Evolutionary conservation across 2,888 invertebrate species (phyloP), one percentile per base, ranked within the genome.

Genomic region (Alloplasta piceator): DNA sequence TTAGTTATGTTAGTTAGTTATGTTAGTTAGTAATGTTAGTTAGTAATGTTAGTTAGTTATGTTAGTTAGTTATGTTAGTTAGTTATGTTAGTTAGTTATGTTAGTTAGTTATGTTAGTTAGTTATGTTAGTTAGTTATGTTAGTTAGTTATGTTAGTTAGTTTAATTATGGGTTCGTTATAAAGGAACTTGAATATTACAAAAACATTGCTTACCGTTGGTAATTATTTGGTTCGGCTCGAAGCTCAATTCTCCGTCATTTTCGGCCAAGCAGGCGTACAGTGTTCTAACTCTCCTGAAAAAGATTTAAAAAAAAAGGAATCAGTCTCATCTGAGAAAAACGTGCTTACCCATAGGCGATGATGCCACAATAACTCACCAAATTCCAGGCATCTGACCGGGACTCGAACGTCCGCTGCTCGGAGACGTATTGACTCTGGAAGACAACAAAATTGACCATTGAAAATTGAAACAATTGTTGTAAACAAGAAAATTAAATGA

Each of bases 181-280:
- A n/a, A n/a, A n/a, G n/a, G n/a, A n/a, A n/a, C n/a, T n/a, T n/a
- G n/a, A n/a, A n/a, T n/a, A n/a, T n/a, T n/a, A n/a, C n/a, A n/a
- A 10, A 67, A n/a, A n/a, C 12, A 5, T 26, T 50, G 26, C 41
- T 64, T 93, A 98, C 99, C 98, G 94, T 98, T 97, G 83, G 97
- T 97, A 89, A 99, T 98, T 89, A 99, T 98, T 94, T 98, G 98
- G 94, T 99, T 99, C 84, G 99, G 98, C 94, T 98, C 98, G 94
- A 99, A 99, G 39, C 98, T 98, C 86, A 99, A 94, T 94, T 99
- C 99, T 84, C 98, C 97, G 91, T 98, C 98, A 93, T 98, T 98
- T 93, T 98, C 99, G 73, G 98, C 99, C 86, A 98, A 94, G 92
- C 99, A 99, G 68, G 98, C 97, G 93, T 98, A 99, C 86, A 99